phyloP scores from a whole-genome alignment of 2,888 invertebrate genomes.

The Tachina lurida region DNA sequence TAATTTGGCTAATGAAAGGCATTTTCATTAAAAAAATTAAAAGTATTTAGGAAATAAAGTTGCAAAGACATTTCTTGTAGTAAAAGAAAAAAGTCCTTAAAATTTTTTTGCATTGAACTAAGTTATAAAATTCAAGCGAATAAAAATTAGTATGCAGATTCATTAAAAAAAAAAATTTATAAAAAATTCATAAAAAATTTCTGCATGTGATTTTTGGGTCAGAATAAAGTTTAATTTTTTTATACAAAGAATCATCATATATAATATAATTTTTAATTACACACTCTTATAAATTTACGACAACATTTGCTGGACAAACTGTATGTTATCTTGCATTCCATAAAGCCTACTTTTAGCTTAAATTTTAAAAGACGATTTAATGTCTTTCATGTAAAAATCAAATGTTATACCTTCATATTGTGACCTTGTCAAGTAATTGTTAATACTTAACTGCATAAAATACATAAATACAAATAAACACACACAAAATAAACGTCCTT shows the following conservation, averaged over 20 bases:
- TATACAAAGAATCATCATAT: no score
- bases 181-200: no score
- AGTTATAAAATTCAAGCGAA: no score
- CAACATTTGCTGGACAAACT: neutral
- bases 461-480: neutral
- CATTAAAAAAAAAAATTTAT: no score
- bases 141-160: no score
- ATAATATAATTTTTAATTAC: no score
- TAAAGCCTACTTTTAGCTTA: neutral
- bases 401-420: neutral
- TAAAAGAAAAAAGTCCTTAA: no score
- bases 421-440: constrained; percentile 55
- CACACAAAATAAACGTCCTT: neutral
- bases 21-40: neutral
- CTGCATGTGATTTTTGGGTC: no score
- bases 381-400: constrained; percentile 12
- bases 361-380: constrained; percentile 6
- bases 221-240: no score
- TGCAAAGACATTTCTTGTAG: no score
- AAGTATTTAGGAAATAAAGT: neutral
- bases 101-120: no score
- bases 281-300: neutral
- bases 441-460: neutral
- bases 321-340: neutral
- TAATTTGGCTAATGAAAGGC: neutral